phyloP scores from a whole-genome alignment of 1,140 invertebrate genomes.

The Drosophila carrolli region DNA sequence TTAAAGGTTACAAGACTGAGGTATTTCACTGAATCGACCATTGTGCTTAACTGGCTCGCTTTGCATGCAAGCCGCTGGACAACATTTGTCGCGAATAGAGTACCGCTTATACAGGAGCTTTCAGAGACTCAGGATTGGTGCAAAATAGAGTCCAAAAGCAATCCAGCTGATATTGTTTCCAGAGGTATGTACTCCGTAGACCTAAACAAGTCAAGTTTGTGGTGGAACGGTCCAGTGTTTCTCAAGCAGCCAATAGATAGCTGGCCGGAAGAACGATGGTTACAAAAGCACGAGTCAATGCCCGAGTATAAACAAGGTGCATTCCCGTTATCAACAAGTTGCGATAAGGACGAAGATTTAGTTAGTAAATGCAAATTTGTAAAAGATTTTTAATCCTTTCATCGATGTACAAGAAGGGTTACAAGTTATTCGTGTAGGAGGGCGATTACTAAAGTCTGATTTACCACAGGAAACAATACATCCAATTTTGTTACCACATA shows the following conservation, averaged over 20 bases:
- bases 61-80: background rate
- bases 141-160: constrained; percentile 14
- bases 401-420: too few species aligned
- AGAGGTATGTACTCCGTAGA: constrained; percentile 2
- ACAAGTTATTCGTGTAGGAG: too few species aligned
- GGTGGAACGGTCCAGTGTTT: constrained; percentile 20
- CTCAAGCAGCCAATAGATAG: constrained; percentile 6
- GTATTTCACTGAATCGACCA: constrained; percentile 14
- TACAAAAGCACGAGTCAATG: constrained; percentile 1
- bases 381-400: background rate
- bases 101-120: background rate
- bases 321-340: background rate
- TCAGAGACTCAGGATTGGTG: constrained; percentile 1
- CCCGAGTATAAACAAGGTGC: constrained; percentile 6
- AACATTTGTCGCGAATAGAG: too few species aligned
- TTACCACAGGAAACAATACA: too few species aligned
- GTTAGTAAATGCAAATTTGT: background rate
- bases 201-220: constrained; percentile 5
- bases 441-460: too few species aligned
- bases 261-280: background rate
- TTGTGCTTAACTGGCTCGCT: constrained; percentile 10
- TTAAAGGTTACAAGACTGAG: background rate
- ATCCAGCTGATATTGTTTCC: background rate
- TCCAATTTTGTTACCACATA: too few species aligned
- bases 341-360: background rate